Evolutionary conservation across 2,797 vertebrate genomes (phyloP).

Genomic region (Gallinago stenura): DNA sequence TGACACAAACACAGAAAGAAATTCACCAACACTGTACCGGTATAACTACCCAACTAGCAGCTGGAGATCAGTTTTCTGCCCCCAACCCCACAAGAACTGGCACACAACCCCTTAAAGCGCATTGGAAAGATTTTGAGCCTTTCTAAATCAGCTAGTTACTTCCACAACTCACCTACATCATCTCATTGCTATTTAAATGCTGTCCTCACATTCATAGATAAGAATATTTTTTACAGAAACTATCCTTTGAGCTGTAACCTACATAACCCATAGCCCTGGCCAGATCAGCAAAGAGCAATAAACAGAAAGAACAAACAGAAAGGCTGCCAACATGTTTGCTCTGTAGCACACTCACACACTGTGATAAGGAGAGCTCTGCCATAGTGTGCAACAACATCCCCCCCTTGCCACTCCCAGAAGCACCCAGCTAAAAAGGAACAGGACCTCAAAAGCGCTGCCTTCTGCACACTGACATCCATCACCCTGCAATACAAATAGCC

Average conservation of each 20-base stretch:
- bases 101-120: neutral
- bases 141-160: neutral
- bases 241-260: neutral
- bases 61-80: neutral
- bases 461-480: neutral
- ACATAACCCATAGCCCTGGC: neutral
- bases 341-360: neutral
- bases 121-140: neutral
- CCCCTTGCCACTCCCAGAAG: neutral
- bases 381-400: accelerated
- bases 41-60: neutral
- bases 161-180: neutral
- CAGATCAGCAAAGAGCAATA: neutral
- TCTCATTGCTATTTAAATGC: neutral
- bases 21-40: neutral
- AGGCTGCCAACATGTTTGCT: neutral
- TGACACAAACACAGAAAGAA: neutral
- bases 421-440: neutral
- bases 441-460: neutral
- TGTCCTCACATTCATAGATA: neutral
- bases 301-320: neutral
- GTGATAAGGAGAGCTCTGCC: neutral
- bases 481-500: neutral
- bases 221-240: neutral
- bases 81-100: neutral